Percentiles rank a stretch among this genome's conserved stretches.
These are phyloP conservation scores for Lumbricus terrestris DNA, from an alignment of 2,888 invertebrate species.

Conservation along the genomic window DNA sequence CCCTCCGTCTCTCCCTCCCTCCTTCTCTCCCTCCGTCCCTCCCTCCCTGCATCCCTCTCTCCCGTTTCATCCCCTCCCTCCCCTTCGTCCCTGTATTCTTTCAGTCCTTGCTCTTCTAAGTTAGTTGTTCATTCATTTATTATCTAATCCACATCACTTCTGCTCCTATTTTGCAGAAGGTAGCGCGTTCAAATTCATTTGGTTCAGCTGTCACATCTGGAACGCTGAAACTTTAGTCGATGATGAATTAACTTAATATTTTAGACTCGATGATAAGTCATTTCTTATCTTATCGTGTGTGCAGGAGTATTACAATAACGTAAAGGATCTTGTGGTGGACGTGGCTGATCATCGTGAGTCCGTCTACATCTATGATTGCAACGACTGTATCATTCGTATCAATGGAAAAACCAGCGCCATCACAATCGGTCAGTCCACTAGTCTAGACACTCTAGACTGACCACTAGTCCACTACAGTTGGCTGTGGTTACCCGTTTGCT, in stretches of 20 bases:
- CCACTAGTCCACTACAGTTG: neutral
- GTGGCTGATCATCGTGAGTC: neutral
- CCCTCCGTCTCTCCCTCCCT: too few species aligned
- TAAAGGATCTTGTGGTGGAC: neutral
- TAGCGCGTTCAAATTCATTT: neutral
- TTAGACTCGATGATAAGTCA: neutral
- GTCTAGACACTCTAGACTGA: too few species aligned
- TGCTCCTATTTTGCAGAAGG: neutral
- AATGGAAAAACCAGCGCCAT: neutral
- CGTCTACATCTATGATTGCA: neutral
- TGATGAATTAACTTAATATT: too few species aligned
- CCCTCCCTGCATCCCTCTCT: too few species aligned
- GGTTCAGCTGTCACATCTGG: neutral
- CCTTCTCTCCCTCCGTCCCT: too few species aligned
- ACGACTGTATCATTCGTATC: neutral
- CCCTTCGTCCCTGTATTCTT: neutral
- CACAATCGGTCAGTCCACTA: neutral
- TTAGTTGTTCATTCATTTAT: neutral
- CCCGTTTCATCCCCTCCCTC: too few species aligned
- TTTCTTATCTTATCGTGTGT: neutral
- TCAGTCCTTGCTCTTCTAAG: neutral
- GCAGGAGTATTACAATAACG: neutral
- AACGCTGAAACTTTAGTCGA: neutral
- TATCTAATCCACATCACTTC: neutral
- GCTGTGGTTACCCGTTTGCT: neutral